Evolutionary conservation across 1,140 invertebrate species (phyloP), one percentile per base, ranked within the genome.

Genomic region (Macrosteles quadrilineatus): DNA sequence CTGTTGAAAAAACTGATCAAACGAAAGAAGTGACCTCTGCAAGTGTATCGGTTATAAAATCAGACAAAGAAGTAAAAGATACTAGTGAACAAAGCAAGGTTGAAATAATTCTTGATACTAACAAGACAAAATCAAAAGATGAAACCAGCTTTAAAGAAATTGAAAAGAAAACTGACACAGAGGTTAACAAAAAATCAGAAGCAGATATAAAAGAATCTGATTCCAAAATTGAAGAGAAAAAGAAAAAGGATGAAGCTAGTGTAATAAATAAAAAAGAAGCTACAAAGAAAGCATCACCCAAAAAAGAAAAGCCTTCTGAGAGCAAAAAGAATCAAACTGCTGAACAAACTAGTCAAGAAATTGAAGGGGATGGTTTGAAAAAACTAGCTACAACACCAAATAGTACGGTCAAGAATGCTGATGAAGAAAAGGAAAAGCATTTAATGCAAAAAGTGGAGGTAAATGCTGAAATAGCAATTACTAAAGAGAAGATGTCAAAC

Each of bases 31-130:
- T 70, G 30, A 70, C 77, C 70, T 57, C 64, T 40, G 47, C 75
- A 65, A 57, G 68, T n/a, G n/a, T n/a, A n/a, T n/a, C n/a, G n/a
- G n/a, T n/a, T 66, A 62, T 68, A 67, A 53, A 55, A 73, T 74
- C 70, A 70, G 77, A 69, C 71, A 73, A 73, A 71, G 72, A 72
- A 69, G 69, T 70, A 59, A 65, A 77, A 73, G 67, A 74, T 55
- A 68, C 72, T 70, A 70, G 72, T 47, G 55, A 75, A 72, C 68
- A 72, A 71, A 67, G 71, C 70, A 73, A 71, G 72, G 68, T 23
- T 76, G 68, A 31, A 74, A 67, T 71, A 73, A 68, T 65, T 75
- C 71, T 73, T 63, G 71, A 76, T 69, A 69, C 72, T 27, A 45
- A 63, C 30, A 71, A 75, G 47, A 57, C 66, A 71, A 32, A 50